Evolutionary conservation across 1,140 invertebrate species (phyloP).

Genomic region (Helicorthomorpha holstii): DNA sequence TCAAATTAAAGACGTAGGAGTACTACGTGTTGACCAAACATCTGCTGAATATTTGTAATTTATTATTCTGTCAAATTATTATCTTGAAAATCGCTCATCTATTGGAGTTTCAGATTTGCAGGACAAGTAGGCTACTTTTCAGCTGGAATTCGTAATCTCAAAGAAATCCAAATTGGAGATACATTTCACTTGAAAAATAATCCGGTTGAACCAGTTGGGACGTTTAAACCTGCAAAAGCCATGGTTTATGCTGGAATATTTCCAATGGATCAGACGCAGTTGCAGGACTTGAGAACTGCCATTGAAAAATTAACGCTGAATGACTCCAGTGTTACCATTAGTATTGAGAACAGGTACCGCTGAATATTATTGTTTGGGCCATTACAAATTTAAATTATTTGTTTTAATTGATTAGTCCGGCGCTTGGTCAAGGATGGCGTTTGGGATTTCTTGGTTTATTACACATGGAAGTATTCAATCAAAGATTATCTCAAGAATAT

Average conservation of each 20-base stretch:
- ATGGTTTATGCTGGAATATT: constrained; percentile 93
- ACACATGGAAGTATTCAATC: constrained; percentile 91
- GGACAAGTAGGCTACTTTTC: constrained; percentile 66
- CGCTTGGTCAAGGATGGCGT: constrained; percentile 83
- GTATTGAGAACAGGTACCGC: constrained; percentile 55
- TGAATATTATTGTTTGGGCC: neutral
- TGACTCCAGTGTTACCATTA: constrained; percentile 72
- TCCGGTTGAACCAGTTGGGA: constrained; percentile 38
- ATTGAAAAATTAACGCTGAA: constrained; percentile 85
- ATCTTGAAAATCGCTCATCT: neutral
- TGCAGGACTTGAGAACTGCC: constrained; percentile 48
- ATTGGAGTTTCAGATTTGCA: constrained; percentile 34
- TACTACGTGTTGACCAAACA: constrained; percentile 61
- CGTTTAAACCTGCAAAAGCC: constrained; percentile 53
- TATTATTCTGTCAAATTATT: constrained; percentile 1
- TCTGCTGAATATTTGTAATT: constrained; percentile 42
- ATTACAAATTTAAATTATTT: constrained; percentile 1
- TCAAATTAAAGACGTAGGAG: constrained; percentile 56
- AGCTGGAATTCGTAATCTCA: constrained; percentile 58
- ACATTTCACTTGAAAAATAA: constrained; percentile 45
- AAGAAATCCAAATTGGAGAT: constrained; percentile 69
- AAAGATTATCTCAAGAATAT: constrained; percentile 85
- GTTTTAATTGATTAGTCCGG: constrained; percentile 45
- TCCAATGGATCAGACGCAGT: constrained; percentile 76
- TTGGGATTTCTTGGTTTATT: constrained; percentile 84